These are phyloP conservation scores for Sebastes minor DNA, from an alignment of 2,797 vertebrate genomes.

Conservation along the genomic window DNA sequence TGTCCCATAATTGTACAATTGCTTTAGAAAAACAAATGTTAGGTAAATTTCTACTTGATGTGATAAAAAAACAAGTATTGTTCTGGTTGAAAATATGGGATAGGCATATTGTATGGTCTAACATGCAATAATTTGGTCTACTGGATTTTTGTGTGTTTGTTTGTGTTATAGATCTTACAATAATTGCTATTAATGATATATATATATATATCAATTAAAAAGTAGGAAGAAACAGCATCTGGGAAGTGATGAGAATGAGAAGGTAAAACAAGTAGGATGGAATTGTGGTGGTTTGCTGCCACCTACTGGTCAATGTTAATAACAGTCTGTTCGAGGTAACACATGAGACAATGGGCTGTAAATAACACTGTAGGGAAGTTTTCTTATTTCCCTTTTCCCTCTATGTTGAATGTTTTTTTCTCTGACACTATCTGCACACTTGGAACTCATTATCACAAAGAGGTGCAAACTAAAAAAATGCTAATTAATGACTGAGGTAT, in stretches of 20 bases:
- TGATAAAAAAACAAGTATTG: background rate
- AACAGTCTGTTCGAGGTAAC: background rate
- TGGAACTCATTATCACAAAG: background rate
- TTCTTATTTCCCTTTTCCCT: background rate
- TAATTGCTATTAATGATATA: slow-evolving; percentile 3
- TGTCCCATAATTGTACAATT: background rate
- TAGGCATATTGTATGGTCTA: rapidly evolving
- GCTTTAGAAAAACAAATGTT: background rate
- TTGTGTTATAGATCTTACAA: background rate
- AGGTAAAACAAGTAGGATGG: background rate
- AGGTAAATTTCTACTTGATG: background rate
- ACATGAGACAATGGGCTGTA: background rate
- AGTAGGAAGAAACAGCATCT: slow-evolving; percentile 31
- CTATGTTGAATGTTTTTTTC: background rate
- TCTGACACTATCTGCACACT: background rate
- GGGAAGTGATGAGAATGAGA: background rate
- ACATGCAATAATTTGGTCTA: background rate
- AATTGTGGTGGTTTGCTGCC: slow-evolving; percentile 68
- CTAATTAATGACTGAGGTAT: background rate
- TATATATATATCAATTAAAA: slow-evolving; percentile 13
- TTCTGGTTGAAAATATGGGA: background rate
- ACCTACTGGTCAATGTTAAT: slow-evolving; percentile 58
- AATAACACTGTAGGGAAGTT: background rate
- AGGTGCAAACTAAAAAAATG: background rate
- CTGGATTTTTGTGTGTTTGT: background rate